Evolutionary conservation across 2,113 vertebrate genomes (phyloP), one percentile per base, ranked within the genome.

Genomic region (Lophotis ruficrista): DNA sequence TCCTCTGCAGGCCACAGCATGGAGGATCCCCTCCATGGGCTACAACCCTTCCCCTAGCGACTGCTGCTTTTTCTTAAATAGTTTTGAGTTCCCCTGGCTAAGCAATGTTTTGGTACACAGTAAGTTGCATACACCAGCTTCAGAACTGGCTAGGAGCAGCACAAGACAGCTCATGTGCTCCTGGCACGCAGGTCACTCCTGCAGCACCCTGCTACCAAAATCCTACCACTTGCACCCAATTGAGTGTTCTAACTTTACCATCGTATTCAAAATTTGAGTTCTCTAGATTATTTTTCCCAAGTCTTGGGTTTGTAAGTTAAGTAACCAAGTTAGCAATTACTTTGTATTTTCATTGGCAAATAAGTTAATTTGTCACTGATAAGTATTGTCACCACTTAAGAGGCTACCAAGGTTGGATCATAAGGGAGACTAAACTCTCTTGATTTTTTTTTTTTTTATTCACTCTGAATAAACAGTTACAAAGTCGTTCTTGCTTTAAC

Each of bases 81-180:
- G 41, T 43, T 43, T 43, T 43, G 41, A 43, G 58, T 53, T 71
- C 25, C 45, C 38, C 41, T 37, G 14, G 23, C 22, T n/a, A 9
- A 9, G 48, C 1, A 1, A 9, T 41, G 21, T 31, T 56, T 68
- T 23, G 45, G 12, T 64, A 38, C 1, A 1, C 0, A 1, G 9
- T 7, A 9, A 62, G 66, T 24, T 62, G 45, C 45, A 57, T 45
- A 60, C 24, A 33, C 23, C 30, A 41, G 17, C 21, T 58, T 48
- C 51, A 48, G 17, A 58, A 12, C 10, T 53, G 38, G 9, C 80
- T 64, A 12, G 2, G 3, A 33, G 38, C 14, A 30, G 51, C 45
- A 62, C 12, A 31, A 38, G 28, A 41, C 7, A 24, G 41, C 61
- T 79, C 3, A 0, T 12, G 56, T 33, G 4, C 19, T 66, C n/a